Percentiles rank a stretch among this genome's conserved stretches.
Evolutionary conservation across 2,888 invertebrate genomes (phyloP).

Genomic region (Cordilura impudica): DNA sequence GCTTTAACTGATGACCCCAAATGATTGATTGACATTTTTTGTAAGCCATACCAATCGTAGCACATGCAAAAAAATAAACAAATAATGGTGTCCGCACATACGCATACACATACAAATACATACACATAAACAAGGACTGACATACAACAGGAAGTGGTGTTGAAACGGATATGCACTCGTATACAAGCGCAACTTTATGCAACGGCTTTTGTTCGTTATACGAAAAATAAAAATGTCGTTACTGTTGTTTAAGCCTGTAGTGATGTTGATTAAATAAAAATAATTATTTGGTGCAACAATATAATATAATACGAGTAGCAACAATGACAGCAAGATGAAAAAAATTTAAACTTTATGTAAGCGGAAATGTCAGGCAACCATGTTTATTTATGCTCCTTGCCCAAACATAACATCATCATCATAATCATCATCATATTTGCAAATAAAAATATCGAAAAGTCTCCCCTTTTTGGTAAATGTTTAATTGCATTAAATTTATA

Average conservation of each 20-base stretch:
- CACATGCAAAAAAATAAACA: background rate
- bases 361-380: constrained; percentile 60
- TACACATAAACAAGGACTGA: constrained; percentile 37
- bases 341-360: constrained; percentile 63
- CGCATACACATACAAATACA: background rate
- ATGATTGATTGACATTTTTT: constrained; percentile 63
- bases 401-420: constrained; percentile 8
- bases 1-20: constrained; percentile 60
- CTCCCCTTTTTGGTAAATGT: constrained; percentile 36
- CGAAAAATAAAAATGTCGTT: constrained; percentile 2
- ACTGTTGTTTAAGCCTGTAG: constrained; percentile 41
- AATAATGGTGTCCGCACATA: background rate
- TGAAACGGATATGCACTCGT: constrained; percentile 45
- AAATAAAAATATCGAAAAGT: constrained; percentile 24
- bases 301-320: too few species aligned
- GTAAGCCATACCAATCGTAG: constrained; percentile 58
- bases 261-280: constrained; percentile 66
- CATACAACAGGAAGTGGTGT: constrained; percentile 58
- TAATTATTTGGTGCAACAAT: constrained; percentile 70
- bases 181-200: constrained; percentile 32
- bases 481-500: constrained; percentile 62
- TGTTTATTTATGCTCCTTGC: constrained; percentile 50
- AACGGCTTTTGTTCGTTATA: constrained; percentile 26
- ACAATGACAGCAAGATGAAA: constrained; percentile 50
- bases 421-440: background rate